A percentile compares a stretch with the other conserved stretches of the same genome.
Evolutionary conservation across 2,113 vertebrate species (phyloP).

Genomic region (Hyperoodon ampullatus): DNA sequence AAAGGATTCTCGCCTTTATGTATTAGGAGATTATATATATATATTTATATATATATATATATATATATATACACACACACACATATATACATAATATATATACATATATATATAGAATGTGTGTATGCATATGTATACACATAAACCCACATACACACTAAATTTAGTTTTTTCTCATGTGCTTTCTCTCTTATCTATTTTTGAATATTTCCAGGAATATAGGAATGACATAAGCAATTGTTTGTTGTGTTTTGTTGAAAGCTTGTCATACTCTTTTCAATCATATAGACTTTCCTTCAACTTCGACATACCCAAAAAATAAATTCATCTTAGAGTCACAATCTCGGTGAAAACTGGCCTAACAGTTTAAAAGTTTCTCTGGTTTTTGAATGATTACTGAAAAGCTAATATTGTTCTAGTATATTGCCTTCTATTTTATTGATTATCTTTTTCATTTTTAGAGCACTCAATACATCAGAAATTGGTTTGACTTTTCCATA

Average conservation of each 20-base stretch:
- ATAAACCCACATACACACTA: neutral
- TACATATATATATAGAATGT: neutral
- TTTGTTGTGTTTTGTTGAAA: neutral
- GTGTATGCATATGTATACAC: neutral
- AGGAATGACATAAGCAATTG: neutral
- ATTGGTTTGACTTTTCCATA: neutral
- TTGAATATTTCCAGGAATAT: neutral
- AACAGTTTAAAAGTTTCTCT: neutral
- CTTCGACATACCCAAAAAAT: neutral
- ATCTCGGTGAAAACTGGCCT: neutral
- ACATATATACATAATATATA: too few relatives aligned
- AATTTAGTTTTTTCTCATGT: neutral
- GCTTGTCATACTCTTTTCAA: neutral
- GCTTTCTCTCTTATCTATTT: neutral
- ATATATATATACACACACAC: neutral
- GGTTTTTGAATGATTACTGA: neutral
- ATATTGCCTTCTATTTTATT: neutral
- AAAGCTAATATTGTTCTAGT: neutral
- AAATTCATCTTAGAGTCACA: neutral
- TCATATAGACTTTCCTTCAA: neutral
- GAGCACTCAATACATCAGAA: neutral
- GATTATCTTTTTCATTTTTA: neutral
- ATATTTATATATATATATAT: neutral
- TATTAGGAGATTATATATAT: neutral
- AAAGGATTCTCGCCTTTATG: neutral